Evolutionary conservation across 2,797 vertebrate genomes (phyloP).

Genomic region (Sphaeramia orbicularis): DNA sequence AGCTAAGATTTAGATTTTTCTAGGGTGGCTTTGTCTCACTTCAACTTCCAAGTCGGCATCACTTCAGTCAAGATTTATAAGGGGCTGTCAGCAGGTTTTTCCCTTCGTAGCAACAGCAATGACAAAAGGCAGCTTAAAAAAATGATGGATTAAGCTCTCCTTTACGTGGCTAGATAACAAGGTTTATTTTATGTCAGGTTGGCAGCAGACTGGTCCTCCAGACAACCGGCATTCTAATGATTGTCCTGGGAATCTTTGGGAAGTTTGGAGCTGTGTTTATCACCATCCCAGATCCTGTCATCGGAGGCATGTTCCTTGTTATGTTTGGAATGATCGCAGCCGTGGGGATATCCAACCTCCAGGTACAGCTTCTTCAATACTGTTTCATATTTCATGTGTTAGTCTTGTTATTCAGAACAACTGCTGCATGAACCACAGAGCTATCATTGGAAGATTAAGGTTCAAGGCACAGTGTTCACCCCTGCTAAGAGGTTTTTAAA

Average conservation of each 20-base stretch:
- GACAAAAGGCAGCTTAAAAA: no score
- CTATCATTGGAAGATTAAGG: background rate
- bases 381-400: background rate
- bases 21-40: background rate
- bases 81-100: background rate
- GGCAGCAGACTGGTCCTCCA: slow-evolving; percentile 87
- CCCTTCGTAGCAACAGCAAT: no score
- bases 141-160: slow-evolving; percentile 3
- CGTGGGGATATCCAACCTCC: slow-evolving; percentile 88
- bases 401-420: background rate
- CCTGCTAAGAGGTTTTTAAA: background rate
- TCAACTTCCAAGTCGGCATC: background rate
- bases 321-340: slow-evolving; percentile 90
- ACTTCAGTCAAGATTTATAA: background rate
- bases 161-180: background rate
- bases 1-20: slow-evolving; percentile 11
- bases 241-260: slow-evolving; percentile 85
- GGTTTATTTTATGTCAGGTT: slow-evolving; percentile 71
- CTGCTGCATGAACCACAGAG: no score
- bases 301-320: slow-evolving; percentile 89
- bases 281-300: slow-evolving; percentile 88
- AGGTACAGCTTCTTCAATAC: slow-evolving; percentile 69
- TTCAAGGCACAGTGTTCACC: background rate
- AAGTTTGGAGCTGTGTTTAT: slow-evolving; percentile 89
- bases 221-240: slow-evolving; percentile 85